These are phyloP conservation scores for Centrocercus urophasianus DNA, from an alignment of 2,113 vertebrate genomes.

Conservation along the genomic window DNA sequence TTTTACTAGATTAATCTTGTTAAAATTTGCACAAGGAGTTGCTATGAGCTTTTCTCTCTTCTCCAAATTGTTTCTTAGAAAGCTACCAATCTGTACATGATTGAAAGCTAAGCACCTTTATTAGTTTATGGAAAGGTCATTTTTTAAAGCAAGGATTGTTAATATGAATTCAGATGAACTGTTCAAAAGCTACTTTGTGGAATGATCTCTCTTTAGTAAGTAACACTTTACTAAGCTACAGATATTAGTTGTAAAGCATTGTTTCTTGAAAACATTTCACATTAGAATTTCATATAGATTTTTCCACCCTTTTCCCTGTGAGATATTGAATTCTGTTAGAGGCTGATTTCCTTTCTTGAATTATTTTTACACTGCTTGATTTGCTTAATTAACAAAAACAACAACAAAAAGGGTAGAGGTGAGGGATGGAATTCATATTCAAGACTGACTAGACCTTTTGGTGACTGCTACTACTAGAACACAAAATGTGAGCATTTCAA, in stretches of 20 bases:
- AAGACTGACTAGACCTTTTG: not conserved
- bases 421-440: not conserved
- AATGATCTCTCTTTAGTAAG: not conserved
- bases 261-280: not conserved
- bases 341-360: not conserved
- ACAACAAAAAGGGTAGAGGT: not conserved
- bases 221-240: not conserved
- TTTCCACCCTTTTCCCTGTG: not conserved
- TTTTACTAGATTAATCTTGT: not conserved
- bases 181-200: not conserved
- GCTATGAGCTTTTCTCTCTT: not conserved
- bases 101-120: not conserved
- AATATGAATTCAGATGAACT: not conserved
- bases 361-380: not conserved
- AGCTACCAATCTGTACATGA: not conserved
- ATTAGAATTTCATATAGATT: not conserved
- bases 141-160: not conserved
- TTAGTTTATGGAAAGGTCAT: not conserved
- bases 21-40: not conserved
- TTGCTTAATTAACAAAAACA: not conserved
- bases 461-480: not conserved
- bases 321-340: not conserved
- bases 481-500: not conserved
- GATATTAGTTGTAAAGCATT: not conserved
- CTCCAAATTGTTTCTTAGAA: not conserved